Evolutionary conservation across 2,888 invertebrate species (phyloP).

Genomic region (Drosophila tanythrix): DNA sequence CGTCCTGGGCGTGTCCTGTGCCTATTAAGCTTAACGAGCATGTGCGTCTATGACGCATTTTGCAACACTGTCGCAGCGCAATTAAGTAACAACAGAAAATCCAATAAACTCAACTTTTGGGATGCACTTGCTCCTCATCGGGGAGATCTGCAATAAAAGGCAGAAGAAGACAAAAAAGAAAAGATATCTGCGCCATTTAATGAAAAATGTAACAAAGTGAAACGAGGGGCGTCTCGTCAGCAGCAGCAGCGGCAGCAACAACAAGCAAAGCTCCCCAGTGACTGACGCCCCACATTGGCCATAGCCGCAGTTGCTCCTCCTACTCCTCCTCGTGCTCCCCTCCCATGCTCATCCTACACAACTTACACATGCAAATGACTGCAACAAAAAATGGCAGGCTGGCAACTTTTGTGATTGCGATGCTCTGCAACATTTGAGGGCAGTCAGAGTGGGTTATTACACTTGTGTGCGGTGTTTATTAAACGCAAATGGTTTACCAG

Average conservation of each 20-base stretch:
- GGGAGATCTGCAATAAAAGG: constrained; percentile 41
- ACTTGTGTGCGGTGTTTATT: not conserved
- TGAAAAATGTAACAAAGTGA: constrained; percentile 65
- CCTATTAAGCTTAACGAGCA: constrained; percentile 53
- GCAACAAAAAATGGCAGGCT: constrained; percentile 72
- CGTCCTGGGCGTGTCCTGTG: constrained; percentile 48
- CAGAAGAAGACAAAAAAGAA: constrained; percentile 12
- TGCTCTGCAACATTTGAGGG: constrained; percentile 23
- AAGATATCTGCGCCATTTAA: constrained; percentile 54
- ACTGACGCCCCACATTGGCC: constrained; percentile 50
- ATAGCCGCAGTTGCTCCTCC: not conserved
- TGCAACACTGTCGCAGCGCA: constrained; percentile 49
- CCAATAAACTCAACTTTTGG: constrained; percentile 57
- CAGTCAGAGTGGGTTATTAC: constrained; percentile 4
- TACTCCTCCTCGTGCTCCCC: not conserved
- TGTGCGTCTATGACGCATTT: constrained; percentile 41
- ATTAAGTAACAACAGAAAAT: constrained; percentile 63
- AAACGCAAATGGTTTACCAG: not conserved
- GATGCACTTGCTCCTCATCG: constrained; percentile 16
- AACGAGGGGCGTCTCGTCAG: constrained; percentile 39
- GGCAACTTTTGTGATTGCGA: constrained; percentile 72
- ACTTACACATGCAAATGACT: constrained; percentile 72
- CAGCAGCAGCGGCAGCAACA: constrained; percentile 7
- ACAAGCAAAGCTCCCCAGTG: constrained; percentile 56
- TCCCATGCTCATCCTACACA: constrained; percentile 1